Evolutionary conservation across 1,140 invertebrate genomes (phyloP).

Genomic region (Leucophenga varia): DNA sequence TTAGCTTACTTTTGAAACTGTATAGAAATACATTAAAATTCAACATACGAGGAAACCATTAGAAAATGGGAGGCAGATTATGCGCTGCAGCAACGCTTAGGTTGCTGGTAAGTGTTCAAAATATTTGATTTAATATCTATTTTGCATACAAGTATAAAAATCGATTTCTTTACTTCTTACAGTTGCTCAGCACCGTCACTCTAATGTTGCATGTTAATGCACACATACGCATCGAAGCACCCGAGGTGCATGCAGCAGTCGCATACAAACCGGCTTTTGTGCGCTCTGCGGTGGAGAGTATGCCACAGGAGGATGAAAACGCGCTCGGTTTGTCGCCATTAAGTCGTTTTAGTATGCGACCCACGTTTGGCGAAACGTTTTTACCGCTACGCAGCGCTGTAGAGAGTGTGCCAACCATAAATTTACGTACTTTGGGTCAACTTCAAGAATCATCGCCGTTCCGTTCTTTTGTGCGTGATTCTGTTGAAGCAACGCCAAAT

Average conservation of each 20-base stretch:
- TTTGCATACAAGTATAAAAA: too few species aligned
- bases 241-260: conserved; percentile 30
- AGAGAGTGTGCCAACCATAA: conserved; percentile 59
- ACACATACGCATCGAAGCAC: conserved; percentile 43
- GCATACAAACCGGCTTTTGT: conserved; percentile 56
- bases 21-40: neutral
- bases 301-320: conserved; percentile 39
- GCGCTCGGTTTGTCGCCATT: conserved; percentile 11
- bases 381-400: conserved; percentile 63
- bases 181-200: conserved; percentile 23
- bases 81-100: conserved; percentile 11
- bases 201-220: conserved; percentile 7
- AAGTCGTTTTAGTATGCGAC: conserved; percentile 27
- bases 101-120: conserved; percentile 31
- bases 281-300: conserved; percentile 62
- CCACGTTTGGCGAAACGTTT: conserved; percentile 40
- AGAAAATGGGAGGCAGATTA: neutral
- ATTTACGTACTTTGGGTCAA: conserved; percentile 16
- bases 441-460: conserved; percentile 20
- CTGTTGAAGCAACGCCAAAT: conserved; percentile 64
- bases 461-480: conserved; percentile 60
- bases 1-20: too few species aligned
- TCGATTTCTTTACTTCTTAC: too few species aligned
- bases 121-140: neutral
- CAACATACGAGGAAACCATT: neutral